Conservation (phyloP, 1,140 invertebrate genomes). For the Brachystomella parvula region DNA sequence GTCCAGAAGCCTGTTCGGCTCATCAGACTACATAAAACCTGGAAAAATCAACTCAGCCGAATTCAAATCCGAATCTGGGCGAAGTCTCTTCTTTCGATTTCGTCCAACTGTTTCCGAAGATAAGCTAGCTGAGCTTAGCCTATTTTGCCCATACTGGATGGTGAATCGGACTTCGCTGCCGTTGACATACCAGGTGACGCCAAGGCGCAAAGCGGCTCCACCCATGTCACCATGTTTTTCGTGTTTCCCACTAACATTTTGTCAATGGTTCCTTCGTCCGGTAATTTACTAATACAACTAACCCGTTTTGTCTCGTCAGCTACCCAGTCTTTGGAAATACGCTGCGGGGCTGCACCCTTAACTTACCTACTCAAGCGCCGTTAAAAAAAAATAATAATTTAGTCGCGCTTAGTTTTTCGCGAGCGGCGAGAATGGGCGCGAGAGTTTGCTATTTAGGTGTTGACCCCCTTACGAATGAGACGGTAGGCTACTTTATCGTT, state of each 20-base stretch:
- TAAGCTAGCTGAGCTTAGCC: neutral
- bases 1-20: neutral
- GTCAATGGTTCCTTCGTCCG: neutral
- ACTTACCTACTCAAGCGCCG: neutral
- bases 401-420: too few relatives aligned
- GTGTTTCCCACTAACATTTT: neutral
- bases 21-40: neutral
- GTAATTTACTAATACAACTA: neutral
- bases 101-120: neutral
- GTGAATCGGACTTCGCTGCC: slow-evolving; percentile 3
- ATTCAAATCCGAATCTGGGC: neutral
- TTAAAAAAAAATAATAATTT: neutral
- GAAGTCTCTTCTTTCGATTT: neutral
- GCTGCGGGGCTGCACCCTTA: neutral
- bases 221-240: neutral
- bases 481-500: too few relatives aligned
- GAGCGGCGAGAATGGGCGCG: too few relatives aligned
- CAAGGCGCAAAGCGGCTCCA: neutral
- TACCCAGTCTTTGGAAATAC: too few relatives aligned
- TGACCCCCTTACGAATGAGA: too few relatives aligned
- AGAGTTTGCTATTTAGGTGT: too few relatives aligned
- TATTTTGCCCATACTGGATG: slow-evolving; percentile 15
- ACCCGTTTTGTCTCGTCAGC: neutral
- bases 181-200: slow-evolving; percentile 4
- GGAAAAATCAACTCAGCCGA: neutral